Conservation (phyloP, 2,113 vertebrate species). For the Atractosteus spatula region DNA sequence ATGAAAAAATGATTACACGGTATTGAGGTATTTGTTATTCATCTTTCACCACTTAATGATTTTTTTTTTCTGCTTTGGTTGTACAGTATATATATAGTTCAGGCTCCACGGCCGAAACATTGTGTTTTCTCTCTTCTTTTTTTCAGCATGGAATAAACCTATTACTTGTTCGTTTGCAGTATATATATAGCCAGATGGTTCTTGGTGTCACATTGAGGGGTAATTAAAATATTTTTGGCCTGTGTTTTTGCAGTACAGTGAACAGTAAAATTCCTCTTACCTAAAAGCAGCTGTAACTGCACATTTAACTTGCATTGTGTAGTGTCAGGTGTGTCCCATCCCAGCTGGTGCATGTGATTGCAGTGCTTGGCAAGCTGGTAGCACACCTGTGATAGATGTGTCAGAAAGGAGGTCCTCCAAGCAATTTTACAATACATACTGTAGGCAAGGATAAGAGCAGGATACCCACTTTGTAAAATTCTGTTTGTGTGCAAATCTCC, state of each 20-base stretch:
- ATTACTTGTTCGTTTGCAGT: no score
- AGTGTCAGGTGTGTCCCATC: neutral
- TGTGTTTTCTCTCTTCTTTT: no score
- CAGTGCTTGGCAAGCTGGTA: neutral
- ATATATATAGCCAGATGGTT: conserved; percentile 6
- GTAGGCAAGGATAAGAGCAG: no score
- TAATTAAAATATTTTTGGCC: conserved; percentile 7
- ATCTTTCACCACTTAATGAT: no score
- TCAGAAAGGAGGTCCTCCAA: neutral
- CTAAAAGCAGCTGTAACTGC: conserved; percentile 1
- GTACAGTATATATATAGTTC: neutral
- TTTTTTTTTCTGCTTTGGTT: no score
- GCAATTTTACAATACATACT: no score
- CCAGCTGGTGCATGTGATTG: conserved; percentile 3
- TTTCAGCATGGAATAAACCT: no score
- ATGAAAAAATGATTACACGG: no score
- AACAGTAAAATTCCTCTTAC: neutral
- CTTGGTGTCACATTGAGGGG: conserved; percentile 3
- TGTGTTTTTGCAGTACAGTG: neutral
- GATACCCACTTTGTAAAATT: no score
- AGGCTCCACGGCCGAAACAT: no score
- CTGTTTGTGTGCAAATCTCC: no score
- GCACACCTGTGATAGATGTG: neutral
- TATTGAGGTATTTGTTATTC: no score
- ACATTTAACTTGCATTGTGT: neutral